These are phyloP conservation scores for Hydroisotoma schaefferi DNA, from an alignment of 2,888 invertebrate species.

Conservation along the genomic window DNA sequence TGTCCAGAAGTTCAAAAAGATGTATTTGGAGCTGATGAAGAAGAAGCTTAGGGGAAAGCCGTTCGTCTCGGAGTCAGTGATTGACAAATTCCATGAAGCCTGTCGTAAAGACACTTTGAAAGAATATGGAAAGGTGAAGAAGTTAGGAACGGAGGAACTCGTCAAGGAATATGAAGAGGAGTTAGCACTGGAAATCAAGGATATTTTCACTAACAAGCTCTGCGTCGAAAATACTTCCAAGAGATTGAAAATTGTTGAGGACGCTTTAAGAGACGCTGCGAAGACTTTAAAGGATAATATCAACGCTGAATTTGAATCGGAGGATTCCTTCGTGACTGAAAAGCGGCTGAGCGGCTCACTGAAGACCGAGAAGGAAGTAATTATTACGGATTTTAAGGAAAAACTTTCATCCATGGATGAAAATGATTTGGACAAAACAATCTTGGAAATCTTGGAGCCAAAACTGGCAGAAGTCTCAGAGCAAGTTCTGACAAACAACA, in stretches of 20 bases:
- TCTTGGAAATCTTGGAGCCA: background rate
- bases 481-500: background rate
- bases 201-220: slow-evolving; percentile 1
- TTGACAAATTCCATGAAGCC: background rate
- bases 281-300: slow-evolving; percentile 7
- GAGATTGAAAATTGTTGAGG: background rate
- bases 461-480: slow-evolving; percentile 9
- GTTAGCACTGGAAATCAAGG: background rate
- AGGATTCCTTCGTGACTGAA: slow-evolving; percentile 11
- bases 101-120: background rate
- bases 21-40: slow-evolving; percentile 16
- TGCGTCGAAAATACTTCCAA: slow-evolving; percentile 10
- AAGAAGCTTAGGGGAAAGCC: slow-evolving; percentile 7
- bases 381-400: slow-evolving; percentile 13
- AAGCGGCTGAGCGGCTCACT: background rate
- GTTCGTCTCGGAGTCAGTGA: background rate
- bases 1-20: background rate
- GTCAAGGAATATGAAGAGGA: slow-evolving; percentile 1
- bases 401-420: slow-evolving; percentile 16
- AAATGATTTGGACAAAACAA: background rate
- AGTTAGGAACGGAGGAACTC: slow-evolving; percentile 11
- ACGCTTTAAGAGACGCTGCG: background rate
- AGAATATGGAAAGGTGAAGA: slow-evolving; percentile 1
- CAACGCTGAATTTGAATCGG: slow-evolving; percentile 11
- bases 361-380: background rate